phyloP scores from a whole-genome alignment of 1,140 invertebrate genomes.

The Bemisia tabaci region DNA sequence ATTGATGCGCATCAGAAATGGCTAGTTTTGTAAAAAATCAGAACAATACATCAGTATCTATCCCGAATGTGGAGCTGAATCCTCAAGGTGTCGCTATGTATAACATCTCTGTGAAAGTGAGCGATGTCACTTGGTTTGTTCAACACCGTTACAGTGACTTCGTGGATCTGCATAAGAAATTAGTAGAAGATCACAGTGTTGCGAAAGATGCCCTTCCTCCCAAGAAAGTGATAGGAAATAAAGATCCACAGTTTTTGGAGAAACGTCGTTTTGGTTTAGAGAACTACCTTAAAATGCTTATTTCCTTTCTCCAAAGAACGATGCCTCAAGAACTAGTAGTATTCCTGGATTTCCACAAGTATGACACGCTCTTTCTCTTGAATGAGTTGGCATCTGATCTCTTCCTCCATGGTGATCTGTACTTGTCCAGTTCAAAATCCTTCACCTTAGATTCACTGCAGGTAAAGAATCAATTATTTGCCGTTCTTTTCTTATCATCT shows the following conservation, averaged over 20 bases:
- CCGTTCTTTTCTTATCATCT: neutral
- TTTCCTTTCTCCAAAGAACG: conserved; percentile 53
- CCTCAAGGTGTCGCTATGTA: conserved; percentile 54
- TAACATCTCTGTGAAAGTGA: conserved; percentile 49
- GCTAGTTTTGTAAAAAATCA: too few species aligned
- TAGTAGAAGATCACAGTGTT: conserved; percentile 61
- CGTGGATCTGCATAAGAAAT: conserved; percentile 66
- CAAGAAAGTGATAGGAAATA: conserved; percentile 75
- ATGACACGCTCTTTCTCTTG: conserved; percentile 67
- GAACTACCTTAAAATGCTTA: conserved; percentile 60
- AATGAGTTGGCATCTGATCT: conserved; percentile 60
- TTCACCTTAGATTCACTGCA: conserved; percentile 56
- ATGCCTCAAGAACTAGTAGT: conserved; percentile 60
- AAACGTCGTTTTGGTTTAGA: conserved; percentile 63
- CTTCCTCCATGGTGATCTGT: conserved; percentile 49
- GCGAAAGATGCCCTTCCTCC: conserved; percentile 74
- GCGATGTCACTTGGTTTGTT: conserved; percentile 61
- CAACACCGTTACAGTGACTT: conserved; percentile 81
- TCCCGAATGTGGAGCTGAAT: too few species aligned
- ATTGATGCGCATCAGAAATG: too few species aligned
- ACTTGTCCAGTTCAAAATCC: conserved; percentile 41
- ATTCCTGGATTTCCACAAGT: conserved; percentile 66
- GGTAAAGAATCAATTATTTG: conserved; percentile 34
- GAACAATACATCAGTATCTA: too few species aligned
- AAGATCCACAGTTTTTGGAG: conserved; percentile 69